Evolutionary conservation across 2,113 vertebrate species (phyloP).

Genomic region (Triplophysa dalaica): DNA sequence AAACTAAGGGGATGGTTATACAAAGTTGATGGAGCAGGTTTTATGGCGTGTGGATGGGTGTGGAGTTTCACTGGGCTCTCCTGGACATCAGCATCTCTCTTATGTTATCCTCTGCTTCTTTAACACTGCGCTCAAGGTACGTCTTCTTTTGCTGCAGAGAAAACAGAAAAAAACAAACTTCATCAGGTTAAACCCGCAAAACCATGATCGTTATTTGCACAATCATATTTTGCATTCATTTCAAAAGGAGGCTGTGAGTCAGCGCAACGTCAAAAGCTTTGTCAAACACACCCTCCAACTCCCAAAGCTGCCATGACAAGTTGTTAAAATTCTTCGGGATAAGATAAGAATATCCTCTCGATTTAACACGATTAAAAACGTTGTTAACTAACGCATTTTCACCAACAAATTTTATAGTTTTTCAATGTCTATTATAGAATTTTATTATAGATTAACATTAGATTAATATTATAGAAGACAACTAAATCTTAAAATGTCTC

Average conservation of each 20-base stretch:
- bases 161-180: constrained; percentile 26
- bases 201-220: too few relatives aligned
- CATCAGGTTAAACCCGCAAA: not conserved
- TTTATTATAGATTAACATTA: too few relatives aligned
- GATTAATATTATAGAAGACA: too few relatives aligned
- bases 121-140: constrained; percentile 92
- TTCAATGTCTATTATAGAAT: too few relatives aligned
- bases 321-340: constrained; percentile 35
- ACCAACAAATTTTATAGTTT: not conserved
- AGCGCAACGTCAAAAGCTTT: not conserved
- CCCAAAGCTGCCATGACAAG: constrained; percentile 9
- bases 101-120: constrained; percentile 95
- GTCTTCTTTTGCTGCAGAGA: constrained; percentile 88
- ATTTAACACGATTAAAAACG: not conserved
- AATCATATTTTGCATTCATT: too few relatives aligned
- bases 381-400: not conserved
- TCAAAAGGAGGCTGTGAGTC: not conserved
- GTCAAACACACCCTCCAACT: constrained; percentile 21
- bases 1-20: constrained; percentile 30
- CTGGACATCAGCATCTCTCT: constrained; percentile 94
- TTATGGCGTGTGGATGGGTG: not conserved
- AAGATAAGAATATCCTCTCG: constrained; percentile 1
- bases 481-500: not conserved
- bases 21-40: constrained; percentile 19
- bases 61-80: constrained; percentile 78